These are phyloP conservation scores for Cuculus canorus DNA, from an alignment of 2,797 vertebrate species.

Conservation along the genomic window DNA sequence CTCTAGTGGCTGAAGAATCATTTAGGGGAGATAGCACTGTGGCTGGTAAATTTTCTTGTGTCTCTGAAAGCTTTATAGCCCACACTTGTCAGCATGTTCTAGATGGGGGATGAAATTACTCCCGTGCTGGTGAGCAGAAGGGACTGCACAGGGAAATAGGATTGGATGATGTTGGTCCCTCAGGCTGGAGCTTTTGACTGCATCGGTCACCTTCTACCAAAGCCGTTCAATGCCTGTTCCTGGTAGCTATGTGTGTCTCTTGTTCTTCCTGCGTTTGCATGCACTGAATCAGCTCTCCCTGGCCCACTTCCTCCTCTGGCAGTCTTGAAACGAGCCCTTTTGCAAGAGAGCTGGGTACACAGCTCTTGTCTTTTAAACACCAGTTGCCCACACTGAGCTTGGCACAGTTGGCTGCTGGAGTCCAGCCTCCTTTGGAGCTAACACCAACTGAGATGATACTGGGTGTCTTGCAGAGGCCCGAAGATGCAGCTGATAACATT, in stretches of 20 bases:
- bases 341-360: background rate
- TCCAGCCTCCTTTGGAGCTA: background rate
- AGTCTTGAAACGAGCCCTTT: conserved; percentile 17
- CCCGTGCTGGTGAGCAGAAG: background rate
- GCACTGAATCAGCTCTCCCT: background rate
- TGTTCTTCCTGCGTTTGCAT: background rate
- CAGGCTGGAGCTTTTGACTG: conserved; percentile 35
- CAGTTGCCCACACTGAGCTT: background rate
- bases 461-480: background rate
- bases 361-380: background rate
- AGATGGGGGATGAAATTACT: background rate
- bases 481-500: background rate
- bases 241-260: background rate
- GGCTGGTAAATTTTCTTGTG: background rate
- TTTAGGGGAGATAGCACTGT: background rate
- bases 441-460: background rate
- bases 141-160: background rate
- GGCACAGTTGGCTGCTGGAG: background rate
- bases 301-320: conserved; percentile 27
- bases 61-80: background rate
- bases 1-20: background rate
- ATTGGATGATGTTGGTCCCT: background rate
- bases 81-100: background rate
- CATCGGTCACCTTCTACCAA: background rate
- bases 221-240: background rate